Evolutionary conservation across 1,140 invertebrate species (phyloP).

Genomic region (Pygmarrhopalites habei): DNA sequence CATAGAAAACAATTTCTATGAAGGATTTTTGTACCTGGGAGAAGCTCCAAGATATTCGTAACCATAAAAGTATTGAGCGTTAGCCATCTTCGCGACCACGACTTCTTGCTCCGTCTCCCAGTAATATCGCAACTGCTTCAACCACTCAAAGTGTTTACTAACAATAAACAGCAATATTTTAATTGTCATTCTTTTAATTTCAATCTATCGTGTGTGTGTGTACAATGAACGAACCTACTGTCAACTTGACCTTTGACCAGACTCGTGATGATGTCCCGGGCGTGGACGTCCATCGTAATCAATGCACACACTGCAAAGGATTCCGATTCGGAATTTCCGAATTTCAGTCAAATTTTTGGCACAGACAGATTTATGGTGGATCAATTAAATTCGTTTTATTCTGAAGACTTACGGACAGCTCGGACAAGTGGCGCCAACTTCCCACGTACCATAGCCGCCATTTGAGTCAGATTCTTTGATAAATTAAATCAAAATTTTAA

Average conservation of each 20-base stretch:
- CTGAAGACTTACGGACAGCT: no score
- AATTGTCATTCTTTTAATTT: no score
- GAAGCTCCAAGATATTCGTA: slow-evolving; percentile 88
- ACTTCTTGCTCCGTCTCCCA: slow-evolving; percentile 71
- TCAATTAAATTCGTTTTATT: no score
- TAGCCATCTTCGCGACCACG: slow-evolving; percentile 69
- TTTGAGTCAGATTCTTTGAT: slow-evolving; percentile 61
- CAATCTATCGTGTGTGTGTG: no score
- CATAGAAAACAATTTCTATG: no score
- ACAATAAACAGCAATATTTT: no score
- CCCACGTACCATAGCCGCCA: slow-evolving; percentile 66
- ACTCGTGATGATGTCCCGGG: slow-evolving; percentile 68
- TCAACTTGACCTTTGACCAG: slow-evolving; percentile 59
- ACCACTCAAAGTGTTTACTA: slow-evolving; percentile 74
- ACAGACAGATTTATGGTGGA: no score
- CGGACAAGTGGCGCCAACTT: slow-evolving; percentile 61
- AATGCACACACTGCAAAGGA: slow-evolving; percentile 77
- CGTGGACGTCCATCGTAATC: slow-evolving; percentile 81
- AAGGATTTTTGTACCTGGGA: slow-evolving; percentile 42
- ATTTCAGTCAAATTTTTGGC: no score
- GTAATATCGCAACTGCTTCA: slow-evolving; percentile 84
- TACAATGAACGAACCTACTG: slow-evolving; percentile 50
- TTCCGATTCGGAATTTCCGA: no score
- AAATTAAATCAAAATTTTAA: no score
- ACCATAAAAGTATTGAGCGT: slow-evolving; percentile 70